A percentile compares a stretch with the other conserved stretches of the same genome.
These are phyloP conservation scores for Lytechinus variegatus DNA, from an alignment of 35 echinoderm and acorn worm genomes.

Conservation along the genomic window DNA sequence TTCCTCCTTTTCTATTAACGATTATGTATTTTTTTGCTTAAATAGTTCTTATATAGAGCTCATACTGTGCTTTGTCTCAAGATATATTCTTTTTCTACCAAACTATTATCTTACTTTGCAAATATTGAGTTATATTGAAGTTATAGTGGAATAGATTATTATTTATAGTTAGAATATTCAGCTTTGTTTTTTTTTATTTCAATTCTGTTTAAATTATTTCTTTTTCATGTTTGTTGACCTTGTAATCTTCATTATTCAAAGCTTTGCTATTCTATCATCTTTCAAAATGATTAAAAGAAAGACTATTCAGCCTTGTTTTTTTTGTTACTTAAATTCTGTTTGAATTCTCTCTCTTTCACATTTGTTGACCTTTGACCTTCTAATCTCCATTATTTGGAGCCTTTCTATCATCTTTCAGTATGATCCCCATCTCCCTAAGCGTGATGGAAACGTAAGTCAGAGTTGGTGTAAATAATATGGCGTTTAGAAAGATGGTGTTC, in stretches of 20 bases:
- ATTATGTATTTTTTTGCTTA: not conserved
- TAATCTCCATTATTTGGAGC: slow-evolving; percentile 29
- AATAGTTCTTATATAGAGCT: not conserved
- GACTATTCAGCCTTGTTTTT: not conserved
- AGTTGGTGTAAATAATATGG: not conserved
- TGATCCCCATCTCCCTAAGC: slow-evolving; percentile 63
- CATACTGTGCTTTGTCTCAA: not conserved
- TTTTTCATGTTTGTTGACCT: not conserved
- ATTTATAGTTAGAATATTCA: not conserved
- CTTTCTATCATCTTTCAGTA: slow-evolving; percentile 58
- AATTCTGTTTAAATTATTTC: not conserved
- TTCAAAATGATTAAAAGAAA: slow-evolving; percentile 51
- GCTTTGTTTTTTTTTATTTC: not conserved
- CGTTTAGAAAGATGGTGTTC: not conserved
- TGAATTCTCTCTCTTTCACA: not conserved
- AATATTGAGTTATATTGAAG: not conserved
- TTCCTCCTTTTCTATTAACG: not conserved
- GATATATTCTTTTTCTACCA: not conserved
- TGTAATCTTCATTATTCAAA: slow-evolving; percentile 15
- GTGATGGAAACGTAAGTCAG: slow-evolving; percentile 63
- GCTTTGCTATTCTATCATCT: slow-evolving; percentile 25
- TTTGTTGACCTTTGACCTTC: slow-evolving; percentile 3
- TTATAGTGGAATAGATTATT: not conserved
- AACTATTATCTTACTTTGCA: not conserved
- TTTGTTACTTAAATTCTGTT: not conserved